Evolutionary conservation across 1,140 invertebrate genomes (phyloP).

Genomic region (Episyrphus balteatus): DNA sequence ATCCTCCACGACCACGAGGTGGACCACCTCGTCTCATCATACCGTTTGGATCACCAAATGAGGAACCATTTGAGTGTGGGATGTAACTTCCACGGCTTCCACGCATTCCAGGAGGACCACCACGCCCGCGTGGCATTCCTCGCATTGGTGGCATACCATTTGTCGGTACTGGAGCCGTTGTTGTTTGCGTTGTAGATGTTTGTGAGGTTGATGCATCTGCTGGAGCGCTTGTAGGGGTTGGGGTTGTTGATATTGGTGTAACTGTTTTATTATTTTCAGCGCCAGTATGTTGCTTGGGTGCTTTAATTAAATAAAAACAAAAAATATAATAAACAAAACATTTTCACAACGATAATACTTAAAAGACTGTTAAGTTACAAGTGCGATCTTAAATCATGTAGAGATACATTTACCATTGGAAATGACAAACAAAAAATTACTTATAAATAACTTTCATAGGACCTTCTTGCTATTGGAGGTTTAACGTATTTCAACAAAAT

Average conservation of each 20-base stretch:
- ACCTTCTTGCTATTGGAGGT: too few relatives aligned
- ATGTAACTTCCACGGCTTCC: slow-evolving; percentile 25
- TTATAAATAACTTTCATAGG: too few relatives aligned
- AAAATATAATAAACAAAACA: neutral
- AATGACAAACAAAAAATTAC: too few relatives aligned
- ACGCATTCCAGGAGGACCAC: slow-evolving; percentile 6
- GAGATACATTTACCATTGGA: too few relatives aligned
- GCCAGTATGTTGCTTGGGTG: slow-evolving; percentile 32
- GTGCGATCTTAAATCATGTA: too few relatives aligned
- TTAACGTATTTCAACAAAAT: too few relatives aligned
- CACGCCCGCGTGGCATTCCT: slow-evolving; percentile 24
- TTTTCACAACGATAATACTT: too few relatives aligned
- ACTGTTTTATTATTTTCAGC: slow-evolving; percentile 35
- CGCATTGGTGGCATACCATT: neutral
- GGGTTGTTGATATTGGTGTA: slow-evolving; percentile 24
- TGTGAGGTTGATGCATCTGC: slow-evolving; percentile 7
- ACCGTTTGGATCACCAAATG: slow-evolving; percentile 13
- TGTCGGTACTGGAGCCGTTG: neutral
- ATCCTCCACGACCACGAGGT: slow-evolving; percentile 29
- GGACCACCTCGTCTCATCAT: slow-evolving; percentile 25
- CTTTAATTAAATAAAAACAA: slow-evolving; percentile 5
- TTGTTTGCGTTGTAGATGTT: slow-evolving; percentile 1
- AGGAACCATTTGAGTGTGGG: slow-evolving; percentile 22
- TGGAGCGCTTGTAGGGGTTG: slow-evolving; percentile 12
- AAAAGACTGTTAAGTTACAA: too few relatives aligned